Base-by-base conservation (phyloP, 1,140 invertebrate genomes). In the Drosophila kanapiae region DNA sequence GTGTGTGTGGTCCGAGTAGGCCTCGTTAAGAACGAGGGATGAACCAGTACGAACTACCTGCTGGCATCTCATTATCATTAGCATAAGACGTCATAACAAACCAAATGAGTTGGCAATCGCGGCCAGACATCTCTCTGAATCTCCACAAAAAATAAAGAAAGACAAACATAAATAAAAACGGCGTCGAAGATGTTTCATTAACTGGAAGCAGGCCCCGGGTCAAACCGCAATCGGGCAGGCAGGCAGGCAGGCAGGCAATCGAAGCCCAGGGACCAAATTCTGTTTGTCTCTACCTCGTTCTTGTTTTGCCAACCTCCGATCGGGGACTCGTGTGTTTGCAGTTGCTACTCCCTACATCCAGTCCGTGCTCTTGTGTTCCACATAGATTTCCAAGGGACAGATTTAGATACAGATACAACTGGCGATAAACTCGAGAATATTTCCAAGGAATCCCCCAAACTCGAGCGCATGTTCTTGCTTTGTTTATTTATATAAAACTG, bases 381-480 rank as follows among this genome's bases (percentile, higher is more conserved):
- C 59, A 82, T 80, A 69, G 69, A 82, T 82, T 45, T 59, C 37
- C 23, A 57, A 63, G 47, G 58, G 58, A 43, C 75, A 77, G 67
- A 49, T 65, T 31, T 54, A 68, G 74, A 54, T 57, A 31, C 54
- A 71, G 72, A 82, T 67, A 68, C 79, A 75, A 49, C 40, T 48
- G 63, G 31, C 68, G 83, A 88, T 88, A 84, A 81, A 84, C 78
- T 90, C 85, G 56, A 90, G 69, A 71, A 81, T 69, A 72, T 75
- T 86, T 88, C 84, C 77, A 58, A 90, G 81, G 85, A 88, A 88
- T 90, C 80, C 85, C 84, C 83, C 63, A 60, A 87, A 87, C 71
- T 80, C 83, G 67, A 69, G 74, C 76, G 75, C 33, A 54, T 35
- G 47, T 54, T 54, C 51, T 38, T 31, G 80, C 82, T 87, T 87